Percentiles rank a stretch among this genome's conserved stretches.
These are phyloP conservation scores for Drosophila bipectinata DNA, from an alignment of 1,140 invertebrate genomes.

Conservation along the genomic window DNA sequence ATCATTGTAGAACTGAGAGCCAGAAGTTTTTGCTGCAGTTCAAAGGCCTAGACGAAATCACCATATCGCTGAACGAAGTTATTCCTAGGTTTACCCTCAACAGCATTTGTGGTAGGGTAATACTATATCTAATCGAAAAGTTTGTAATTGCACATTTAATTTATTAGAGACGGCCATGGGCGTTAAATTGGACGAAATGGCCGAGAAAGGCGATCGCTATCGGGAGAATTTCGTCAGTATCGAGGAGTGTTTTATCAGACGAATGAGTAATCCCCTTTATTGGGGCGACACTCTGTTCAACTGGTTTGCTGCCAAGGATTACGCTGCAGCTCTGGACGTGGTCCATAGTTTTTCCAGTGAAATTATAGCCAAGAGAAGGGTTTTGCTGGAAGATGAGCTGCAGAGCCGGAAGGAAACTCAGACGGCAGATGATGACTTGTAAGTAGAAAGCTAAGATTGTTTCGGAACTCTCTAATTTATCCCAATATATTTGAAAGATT, in stretches of 20 bases:
- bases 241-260: slow-evolving; percentile 61
- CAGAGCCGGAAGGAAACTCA: neutral
- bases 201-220: slow-evolving; percentile 70
- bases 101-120: slow-evolving; percentile 88
- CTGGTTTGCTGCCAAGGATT: slow-evolving; percentile 41
- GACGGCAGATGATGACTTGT: slow-evolving; percentile 56
- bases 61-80: slow-evolving; percentile 51
- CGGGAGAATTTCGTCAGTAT: slow-evolving; percentile 63
- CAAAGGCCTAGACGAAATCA: slow-evolving; percentile 26
- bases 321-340: slow-evolving; percentile 41
- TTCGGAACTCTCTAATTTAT: neutral
- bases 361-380: slow-evolving; percentile 68
- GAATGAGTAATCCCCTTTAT: slow-evolving; percentile 60
- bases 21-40: slow-evolving; percentile 71
- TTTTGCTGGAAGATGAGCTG: slow-evolving; percentile 39
- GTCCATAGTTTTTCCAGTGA: slow-evolving; percentile 75
- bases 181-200: slow-evolving; percentile 83
- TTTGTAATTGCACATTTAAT: neutral
- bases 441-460: neutral
- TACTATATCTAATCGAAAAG: neutral
- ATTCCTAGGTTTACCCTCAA: slow-evolving; percentile 90
- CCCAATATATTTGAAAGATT: slow-evolving; percentile 7
- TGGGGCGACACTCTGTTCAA: slow-evolving; percentile 63
- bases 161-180: slow-evolving; percentile 92
- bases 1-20: slow-evolving; percentile 78